These are phyloP conservation scores for Dicycla oo DNA, from an alignment of 2,888 invertebrate genomes.

Conservation along the genomic window DNA sequence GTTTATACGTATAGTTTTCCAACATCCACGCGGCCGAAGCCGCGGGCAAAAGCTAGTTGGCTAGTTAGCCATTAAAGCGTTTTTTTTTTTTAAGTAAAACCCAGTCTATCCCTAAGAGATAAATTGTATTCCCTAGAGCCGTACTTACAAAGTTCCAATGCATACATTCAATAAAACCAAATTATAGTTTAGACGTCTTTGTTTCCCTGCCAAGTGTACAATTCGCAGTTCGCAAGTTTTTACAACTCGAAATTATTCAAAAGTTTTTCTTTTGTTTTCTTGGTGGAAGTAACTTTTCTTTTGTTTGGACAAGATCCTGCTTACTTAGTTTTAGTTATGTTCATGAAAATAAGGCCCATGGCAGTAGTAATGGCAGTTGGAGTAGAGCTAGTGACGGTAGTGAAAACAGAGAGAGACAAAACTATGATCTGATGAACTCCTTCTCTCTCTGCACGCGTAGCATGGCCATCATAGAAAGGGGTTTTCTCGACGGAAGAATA, in stretches of 20 bases:
- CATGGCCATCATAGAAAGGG: too few relatives aligned
- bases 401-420: conserved; percentile 2
- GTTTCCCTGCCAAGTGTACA: conserved; percentile 44
- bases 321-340: not conserved
- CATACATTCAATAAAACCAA: conserved; percentile 42
- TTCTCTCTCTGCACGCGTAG: not conserved
- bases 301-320: conserved; percentile 19
- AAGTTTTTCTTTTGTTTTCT: conserved; percentile 20
- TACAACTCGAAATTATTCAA: conserved; percentile 49
- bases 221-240: conserved; percentile 40
- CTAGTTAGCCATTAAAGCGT: not conserved
- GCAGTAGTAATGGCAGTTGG: not conserved
- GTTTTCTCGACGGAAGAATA: too few relatives aligned
- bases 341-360: not conserved
- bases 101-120: conserved; percentile 2
- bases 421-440: too few relatives aligned
- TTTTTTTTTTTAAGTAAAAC: conserved; percentile 4
- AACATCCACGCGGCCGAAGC: too few relatives aligned
- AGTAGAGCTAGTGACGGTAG: not conserved
- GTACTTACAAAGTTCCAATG: conserved; percentile 28
- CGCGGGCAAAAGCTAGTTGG: too few relatives aligned
- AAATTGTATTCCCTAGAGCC: conserved; percentile 21
- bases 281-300: conserved; percentile 19
- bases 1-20: too few relatives aligned
- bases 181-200: conserved; percentile 48